Conservation (phyloP, 1,140 invertebrate species). For the Probaryconus sp. region DNA sequence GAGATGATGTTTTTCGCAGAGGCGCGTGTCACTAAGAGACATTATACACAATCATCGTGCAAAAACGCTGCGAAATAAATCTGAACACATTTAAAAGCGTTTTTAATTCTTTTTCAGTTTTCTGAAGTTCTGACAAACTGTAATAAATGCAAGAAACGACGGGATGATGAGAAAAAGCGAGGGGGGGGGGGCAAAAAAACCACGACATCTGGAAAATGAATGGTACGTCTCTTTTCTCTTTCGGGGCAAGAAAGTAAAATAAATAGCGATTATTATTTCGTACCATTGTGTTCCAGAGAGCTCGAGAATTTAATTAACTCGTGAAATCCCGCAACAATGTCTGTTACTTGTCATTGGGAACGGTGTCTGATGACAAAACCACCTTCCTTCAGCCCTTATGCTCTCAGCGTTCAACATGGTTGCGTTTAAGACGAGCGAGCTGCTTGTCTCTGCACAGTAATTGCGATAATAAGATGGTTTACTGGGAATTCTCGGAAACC, state of each 20-base stretch:
- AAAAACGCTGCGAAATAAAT: too few species aligned
- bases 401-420: conserved; percentile 53
- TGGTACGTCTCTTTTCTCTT: conserved; percentile 46
- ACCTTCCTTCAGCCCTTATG: conserved; percentile 53
- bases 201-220: conserved; percentile 30
- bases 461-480: conserved; percentile 70
- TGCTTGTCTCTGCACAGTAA: conserved; percentile 59
- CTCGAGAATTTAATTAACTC: conserved; percentile 61
- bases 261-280: conserved; percentile 59
- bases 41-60: too few species aligned
- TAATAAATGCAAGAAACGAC: conserved; percentile 49
- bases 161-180: background rate
- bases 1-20: too few species aligned
- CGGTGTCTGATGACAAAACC: conserved; percentile 63
- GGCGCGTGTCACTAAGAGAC: too few species aligned
- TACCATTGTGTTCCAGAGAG: conserved; percentile 36
- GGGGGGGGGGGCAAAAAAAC: conserved; percentile 1
- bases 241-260: conserved; percentile 46
- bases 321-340: conserved; percentile 60
- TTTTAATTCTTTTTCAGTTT: too few species aligned
- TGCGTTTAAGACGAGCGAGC: conserved; percentile 58
- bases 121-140: conserved; percentile 22
- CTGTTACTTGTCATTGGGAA: conserved; percentile 63
- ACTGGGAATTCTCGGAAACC: conserved; percentile 54
- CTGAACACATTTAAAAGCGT: too few species aligned